phyloP scores from a whole-genome alignment of 2,797 vertebrate genomes.

The Columba guinea region DNA sequence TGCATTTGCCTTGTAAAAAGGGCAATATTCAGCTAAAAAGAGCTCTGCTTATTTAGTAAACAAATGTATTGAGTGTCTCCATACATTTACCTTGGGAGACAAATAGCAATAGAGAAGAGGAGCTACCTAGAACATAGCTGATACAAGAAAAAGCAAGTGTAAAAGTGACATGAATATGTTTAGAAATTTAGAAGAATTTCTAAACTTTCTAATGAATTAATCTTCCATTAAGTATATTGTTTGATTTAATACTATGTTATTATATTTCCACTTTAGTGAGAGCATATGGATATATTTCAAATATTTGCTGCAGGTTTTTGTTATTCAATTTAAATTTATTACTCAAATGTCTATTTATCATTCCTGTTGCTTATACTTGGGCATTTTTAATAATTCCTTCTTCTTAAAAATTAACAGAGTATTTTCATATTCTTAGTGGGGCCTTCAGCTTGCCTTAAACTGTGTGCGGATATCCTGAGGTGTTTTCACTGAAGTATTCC shows the following conservation, averaged over 20 bases:
- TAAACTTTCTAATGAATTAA: neutral
- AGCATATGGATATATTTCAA: neutral
- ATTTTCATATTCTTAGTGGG: neutral
- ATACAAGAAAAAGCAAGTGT: neutral
- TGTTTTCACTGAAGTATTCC: neutral
- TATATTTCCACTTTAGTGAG: neutral
- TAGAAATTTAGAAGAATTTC: neutral
- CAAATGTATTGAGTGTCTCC: neutral
- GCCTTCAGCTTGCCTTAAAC: neutral
- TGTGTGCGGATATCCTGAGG: neutral
- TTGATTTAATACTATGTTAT: neutral
- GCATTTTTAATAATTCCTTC: neutral
- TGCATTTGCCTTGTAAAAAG: neutral
- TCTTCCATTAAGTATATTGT: neutral
- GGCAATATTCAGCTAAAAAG: neutral
- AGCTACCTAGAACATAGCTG: neutral
- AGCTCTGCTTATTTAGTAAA: neutral
- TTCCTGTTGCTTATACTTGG: neutral
- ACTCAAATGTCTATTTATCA: neutral
- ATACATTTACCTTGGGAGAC: neutral
- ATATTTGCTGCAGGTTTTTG: neutral
- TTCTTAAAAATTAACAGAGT: neutral
- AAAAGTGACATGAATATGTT: neutral
- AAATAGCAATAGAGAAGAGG: neutral
- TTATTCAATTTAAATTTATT: neutral